Conservation (phyloP, 53 echinoderm and acorn worm genomes). For the Henricia sp. region DNA sequence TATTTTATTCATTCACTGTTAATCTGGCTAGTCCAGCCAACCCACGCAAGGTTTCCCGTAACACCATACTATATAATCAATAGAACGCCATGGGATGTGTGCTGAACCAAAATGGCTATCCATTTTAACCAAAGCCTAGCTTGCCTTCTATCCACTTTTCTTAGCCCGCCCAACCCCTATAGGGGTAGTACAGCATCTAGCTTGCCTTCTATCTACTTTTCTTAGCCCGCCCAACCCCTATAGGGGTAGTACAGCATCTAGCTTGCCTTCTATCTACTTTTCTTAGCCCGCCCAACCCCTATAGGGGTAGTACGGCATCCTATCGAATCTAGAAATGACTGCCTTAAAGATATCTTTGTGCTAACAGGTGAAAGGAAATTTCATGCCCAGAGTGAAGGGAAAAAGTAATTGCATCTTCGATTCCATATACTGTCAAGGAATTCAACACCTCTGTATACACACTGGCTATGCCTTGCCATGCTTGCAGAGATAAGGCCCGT, state of each 20-base stretch:
- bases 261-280: not conserved
- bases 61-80: constrained; percentile 6
- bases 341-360: not conserved
- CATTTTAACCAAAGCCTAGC: not conserved
- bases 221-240: no score
- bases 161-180: not conserved
- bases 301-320: not conserved
- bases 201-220: not conserved
- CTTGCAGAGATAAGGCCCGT: no score
- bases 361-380: constrained; percentile 32
- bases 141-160: not conserved
- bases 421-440: not conserved
- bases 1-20: not conserved
- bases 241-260: no score
- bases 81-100: constrained; percentile 18
- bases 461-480: no score
- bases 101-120: constrained; percentile 6
- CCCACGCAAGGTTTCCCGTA: not conserved
- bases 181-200: no score
- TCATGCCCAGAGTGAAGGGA: constrained; percentile 6
- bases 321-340: constrained; percentile 26
- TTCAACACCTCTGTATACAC: constrained; percentile 7
- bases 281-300: constrained; percentile 2
- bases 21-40: not conserved
- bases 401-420: constrained; percentile 43